These are phyloP conservation scores for Epirrhoe alternata DNA, from an alignment of 2,888 invertebrate species.

Conservation along the genomic window DNA sequence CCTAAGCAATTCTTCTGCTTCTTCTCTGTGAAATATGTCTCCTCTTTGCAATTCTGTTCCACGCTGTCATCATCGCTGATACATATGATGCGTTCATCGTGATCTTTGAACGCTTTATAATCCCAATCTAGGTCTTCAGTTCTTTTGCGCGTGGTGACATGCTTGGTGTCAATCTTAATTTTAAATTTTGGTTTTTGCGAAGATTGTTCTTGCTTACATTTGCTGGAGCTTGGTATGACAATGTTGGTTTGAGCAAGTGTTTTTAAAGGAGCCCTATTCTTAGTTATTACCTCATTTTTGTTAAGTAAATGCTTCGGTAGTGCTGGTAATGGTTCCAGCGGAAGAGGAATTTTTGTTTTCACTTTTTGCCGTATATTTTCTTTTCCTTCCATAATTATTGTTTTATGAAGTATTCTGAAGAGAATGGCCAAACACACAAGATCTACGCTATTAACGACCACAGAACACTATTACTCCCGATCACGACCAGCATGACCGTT, in stretches of 20 bases:
- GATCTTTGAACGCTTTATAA: constrained; percentile 58
- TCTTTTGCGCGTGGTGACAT: constrained; percentile 58
- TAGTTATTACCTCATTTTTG: constrained; percentile 37
- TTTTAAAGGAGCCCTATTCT: constrained; percentile 52
- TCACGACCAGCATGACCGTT: constrained; percentile 67
- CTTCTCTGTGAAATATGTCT: constrained; percentile 31
- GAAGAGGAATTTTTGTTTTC: constrained; percentile 66
- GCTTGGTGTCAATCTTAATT: constrained; percentile 51
- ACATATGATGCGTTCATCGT: constrained; percentile 46
- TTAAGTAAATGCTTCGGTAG: constrained; percentile 58
- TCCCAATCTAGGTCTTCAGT: constrained; percentile 58
- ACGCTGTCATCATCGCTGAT: constrained; percentile 54
- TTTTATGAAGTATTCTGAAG: not conserved
- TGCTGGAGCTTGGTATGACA: constrained; percentile 25
- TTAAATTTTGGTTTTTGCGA: constrained; percentile 1
- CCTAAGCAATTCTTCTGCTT: constrained; percentile 43
- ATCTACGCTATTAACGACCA: constrained; percentile 32
- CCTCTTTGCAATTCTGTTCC: constrained; percentile 27
- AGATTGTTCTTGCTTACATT: constrained; percentile 11
- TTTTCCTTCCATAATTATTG: constrained; percentile 52
- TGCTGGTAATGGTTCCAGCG: constrained; percentile 61
- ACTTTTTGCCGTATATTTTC: constrained; percentile 57
- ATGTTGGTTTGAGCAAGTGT: constrained; percentile 48
- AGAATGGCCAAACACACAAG: constrained; percentile 9
- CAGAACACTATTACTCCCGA: too few relatives aligned